Percentiles rank a stretch among this genome's conserved stretches.
phyloP scores from a whole-genome alignment of 2,113 vertebrate genomes.

The Rhea pennata region DNA sequence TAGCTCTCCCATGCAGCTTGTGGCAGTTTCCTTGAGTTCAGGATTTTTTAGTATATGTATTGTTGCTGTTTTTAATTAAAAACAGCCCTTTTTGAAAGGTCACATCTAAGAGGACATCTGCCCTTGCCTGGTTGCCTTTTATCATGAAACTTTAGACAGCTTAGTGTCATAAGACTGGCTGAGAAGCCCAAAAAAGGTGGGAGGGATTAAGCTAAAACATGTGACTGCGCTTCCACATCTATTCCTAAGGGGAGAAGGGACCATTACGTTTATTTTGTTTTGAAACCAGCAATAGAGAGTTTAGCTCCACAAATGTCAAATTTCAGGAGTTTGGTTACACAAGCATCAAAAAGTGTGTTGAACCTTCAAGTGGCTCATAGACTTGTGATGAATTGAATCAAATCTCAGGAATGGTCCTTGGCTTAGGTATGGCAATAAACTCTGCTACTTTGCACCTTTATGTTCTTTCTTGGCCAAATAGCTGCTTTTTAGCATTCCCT shows the following conservation, averaged over 20 bases:
- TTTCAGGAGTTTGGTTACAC: background rate
- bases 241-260: background rate
- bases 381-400: background rate
- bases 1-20: background rate
- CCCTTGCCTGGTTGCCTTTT: background rate
- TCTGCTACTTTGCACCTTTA: background rate
- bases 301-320: background rate
- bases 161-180: background rate
- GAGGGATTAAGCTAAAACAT: background rate
- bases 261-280: background rate
- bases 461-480: background rate
- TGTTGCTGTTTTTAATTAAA: background rate
- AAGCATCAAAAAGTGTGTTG: background rate
- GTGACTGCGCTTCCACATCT: background rate
- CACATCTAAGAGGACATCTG: background rate
- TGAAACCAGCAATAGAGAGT: background rate
- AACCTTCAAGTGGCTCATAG: slow-evolving; percentile 1
- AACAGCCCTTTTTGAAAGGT: background rate
- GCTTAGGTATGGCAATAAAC: background rate
- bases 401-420: background rate
- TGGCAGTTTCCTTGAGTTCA: accelerated
- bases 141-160: background rate
- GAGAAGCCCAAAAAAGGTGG: background rate
- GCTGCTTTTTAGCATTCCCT: background rate
- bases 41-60: background rate